A percentile compares a stretch with the other conserved stretches of the same genome.
Conservation (phyloP, 2,113 vertebrate genomes). For the Oryzias celebensis region DNA sequence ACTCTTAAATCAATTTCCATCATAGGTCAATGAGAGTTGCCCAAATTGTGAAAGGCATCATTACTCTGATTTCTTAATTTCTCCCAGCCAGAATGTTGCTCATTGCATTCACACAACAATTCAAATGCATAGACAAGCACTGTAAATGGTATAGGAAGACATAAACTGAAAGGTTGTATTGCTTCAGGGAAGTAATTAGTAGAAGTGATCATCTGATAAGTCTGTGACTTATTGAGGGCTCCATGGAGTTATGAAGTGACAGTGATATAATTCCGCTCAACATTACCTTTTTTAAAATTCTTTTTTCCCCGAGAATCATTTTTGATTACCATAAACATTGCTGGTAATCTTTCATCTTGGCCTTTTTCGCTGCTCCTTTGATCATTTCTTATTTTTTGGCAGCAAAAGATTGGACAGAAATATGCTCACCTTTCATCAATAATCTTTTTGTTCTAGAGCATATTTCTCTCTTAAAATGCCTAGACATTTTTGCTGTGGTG, state of each 20-base stretch:
- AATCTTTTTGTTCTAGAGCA: slow-evolving; percentile 53
- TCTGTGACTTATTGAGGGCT: slow-evolving; percentile 31
- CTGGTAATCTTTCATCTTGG: slow-evolving; percentile 33
- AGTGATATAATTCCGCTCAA: slow-evolving; percentile 12
- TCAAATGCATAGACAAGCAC: neutral
- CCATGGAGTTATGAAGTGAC: slow-evolving; percentile 20
- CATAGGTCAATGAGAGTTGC: slow-evolving; percentile 20
- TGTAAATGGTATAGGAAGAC: slow-evolving; percentile 48
- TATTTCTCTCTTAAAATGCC: slow-evolving; percentile 74
- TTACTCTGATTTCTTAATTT: slow-evolving; percentile 30
- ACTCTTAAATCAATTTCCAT: slow-evolving; percentile 1
- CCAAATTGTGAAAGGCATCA: slow-evolving; percentile 37
- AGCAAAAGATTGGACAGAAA: slow-evolving; percentile 44
- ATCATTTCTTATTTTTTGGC: slow-evolving; percentile 57
- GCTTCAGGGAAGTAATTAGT: slow-evolving; percentile 52
- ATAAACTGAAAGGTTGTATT: slow-evolving; percentile 38
- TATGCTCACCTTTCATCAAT: slow-evolving; percentile 69
- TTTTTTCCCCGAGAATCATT: slow-evolving; percentile 27
- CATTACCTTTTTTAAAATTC: slow-evolving; percentile 31
- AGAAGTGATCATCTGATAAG: slow-evolving; percentile 56
- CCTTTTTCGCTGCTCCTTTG: neutral
- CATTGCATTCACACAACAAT: neutral
- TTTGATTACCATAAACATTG: slow-evolving; percentile 53
- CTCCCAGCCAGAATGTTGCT: neutral
- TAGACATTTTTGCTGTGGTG: slow-evolving; percentile 71